Percentiles rank a stretch among this genome's conserved stretches.
Conservation (phyloP, 2,888 invertebrate species). For the Folsomia manolachei region DNA sequence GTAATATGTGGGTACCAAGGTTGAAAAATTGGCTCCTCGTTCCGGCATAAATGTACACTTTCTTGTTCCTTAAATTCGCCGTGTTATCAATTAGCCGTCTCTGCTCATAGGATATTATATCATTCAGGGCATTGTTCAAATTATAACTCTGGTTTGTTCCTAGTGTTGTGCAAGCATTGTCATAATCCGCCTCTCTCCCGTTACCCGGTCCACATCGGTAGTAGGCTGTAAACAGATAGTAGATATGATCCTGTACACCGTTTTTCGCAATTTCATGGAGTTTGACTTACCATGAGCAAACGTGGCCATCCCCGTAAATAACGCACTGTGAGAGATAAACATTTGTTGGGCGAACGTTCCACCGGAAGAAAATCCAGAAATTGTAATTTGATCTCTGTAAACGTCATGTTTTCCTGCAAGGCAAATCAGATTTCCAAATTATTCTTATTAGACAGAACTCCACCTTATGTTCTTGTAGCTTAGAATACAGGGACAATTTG, state of each 20-base stretch:
- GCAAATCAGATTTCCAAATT: neutral
- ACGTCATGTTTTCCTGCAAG: slow-evolving; percentile 35
- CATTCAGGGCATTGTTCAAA: slow-evolving; percentile 36
- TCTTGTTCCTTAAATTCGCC: slow-evolving; percentile 39
- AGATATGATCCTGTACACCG: neutral
- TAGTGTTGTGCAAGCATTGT: slow-evolving; percentile 44
- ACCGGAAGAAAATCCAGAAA: slow-evolving; percentile 49
- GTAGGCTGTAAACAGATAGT: slow-evolving; percentile 39
- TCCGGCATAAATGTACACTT: slow-evolving; percentile 47
- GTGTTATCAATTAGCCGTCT: slow-evolving; percentile 44
- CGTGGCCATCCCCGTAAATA: slow-evolving; percentile 47
- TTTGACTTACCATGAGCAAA: slow-evolving; percentile 46
- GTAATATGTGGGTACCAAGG: slow-evolving; percentile 29
- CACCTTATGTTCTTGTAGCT: too few species aligned
- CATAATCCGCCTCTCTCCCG: slow-evolving; percentile 41
- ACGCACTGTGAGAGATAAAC: slow-evolving; percentile 44
- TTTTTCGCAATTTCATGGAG: too few species aligned
- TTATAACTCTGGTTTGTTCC: slow-evolving; percentile 30
- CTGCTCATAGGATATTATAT: slow-evolving; percentile 40
- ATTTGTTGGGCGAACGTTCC: slow-evolving; percentile 49
- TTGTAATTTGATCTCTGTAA: slow-evolving; percentile 33
- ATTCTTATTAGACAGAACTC: too few species aligned
- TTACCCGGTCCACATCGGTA: slow-evolving; percentile 47
- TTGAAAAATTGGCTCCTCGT: slow-evolving; percentile 40
- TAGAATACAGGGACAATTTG: neutral